Conservation (phyloP, 2,113 vertebrate species). For the Xenopus borealis region DNA sequence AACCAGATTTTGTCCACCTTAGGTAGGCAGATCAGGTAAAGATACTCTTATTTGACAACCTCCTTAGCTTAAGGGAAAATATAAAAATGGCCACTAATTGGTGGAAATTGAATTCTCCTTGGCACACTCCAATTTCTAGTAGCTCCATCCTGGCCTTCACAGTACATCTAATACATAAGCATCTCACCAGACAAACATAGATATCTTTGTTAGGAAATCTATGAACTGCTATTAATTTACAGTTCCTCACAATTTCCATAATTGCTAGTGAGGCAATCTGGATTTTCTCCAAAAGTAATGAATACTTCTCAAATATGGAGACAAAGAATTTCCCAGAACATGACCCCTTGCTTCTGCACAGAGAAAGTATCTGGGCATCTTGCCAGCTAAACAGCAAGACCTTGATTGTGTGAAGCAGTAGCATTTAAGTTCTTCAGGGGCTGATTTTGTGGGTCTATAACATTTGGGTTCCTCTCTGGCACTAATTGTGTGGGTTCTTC, state of each 20-base stretch:
- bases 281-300: slow-evolving; percentile 20
- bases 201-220: neutral
- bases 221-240: neutral
- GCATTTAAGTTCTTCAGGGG: neutral
- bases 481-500: no score
- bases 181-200: neutral
- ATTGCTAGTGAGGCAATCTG: slow-evolving; percentile 22
- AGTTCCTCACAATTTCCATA: neutral
- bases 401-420: no score
- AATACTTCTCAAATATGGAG: slow-evolving; percentile 30
- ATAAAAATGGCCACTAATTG: no score
- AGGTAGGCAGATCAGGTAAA: no score
- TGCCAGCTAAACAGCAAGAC: neutral
- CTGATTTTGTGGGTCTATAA: neutral
- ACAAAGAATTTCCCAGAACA: slow-evolving; percentile 15
- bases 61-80: no score
- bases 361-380: neutral
- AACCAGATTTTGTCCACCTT: no score
- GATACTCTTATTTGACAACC: no score
- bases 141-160: neutral
- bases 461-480: no score
- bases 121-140: no score
- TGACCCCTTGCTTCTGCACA: slow-evolving; percentile 20
- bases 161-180: neutral
- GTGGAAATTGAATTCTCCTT: no score